Evolutionary conservation across 2,113 vertebrate species (phyloP).

Genomic region (Calyptommatus sinebrachiatus): DNA sequence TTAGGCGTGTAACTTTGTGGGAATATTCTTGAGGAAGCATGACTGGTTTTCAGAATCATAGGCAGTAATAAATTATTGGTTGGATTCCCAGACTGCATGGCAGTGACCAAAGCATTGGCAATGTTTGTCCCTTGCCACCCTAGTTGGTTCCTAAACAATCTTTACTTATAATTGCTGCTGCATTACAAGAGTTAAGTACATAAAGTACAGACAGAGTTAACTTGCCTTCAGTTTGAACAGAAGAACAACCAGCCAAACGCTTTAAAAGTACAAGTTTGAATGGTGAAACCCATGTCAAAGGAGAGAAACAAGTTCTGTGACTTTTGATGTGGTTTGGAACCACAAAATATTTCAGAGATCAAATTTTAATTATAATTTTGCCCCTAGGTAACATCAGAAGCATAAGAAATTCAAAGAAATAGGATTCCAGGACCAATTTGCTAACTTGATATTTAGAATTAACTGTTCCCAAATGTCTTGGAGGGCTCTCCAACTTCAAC

Average conservation of each 20-base stretch:
- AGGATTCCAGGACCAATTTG: background rate
- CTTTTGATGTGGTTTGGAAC: background rate
- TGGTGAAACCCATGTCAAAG: background rate
- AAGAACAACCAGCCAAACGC: background rate
- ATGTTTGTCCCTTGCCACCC: background rate
- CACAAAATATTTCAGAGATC: constrained; percentile 33
- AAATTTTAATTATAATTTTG: constrained; percentile 14
- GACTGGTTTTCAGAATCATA: background rate
- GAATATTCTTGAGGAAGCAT: background rate
- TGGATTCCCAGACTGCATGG: background rate
- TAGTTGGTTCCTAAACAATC: background rate
- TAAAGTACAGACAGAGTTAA: background rate
- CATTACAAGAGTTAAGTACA: background rate
- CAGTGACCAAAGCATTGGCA: background rate
- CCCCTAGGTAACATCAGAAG: constrained; percentile 10
- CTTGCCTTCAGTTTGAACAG: background rate
- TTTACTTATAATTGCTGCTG: background rate
- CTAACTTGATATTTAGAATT: background rate
- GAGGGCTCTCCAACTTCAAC: background rate
- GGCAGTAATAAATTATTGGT: background rate
- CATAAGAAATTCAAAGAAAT: background rate
- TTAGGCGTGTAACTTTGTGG: background rate
- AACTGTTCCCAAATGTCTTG: background rate
- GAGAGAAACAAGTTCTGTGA: background rate
- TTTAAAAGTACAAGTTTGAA: background rate